These are phyloP conservation scores for Elegia similella DNA, from an alignment of 2,888 invertebrate species.

Conservation along the genomic window DNA sequence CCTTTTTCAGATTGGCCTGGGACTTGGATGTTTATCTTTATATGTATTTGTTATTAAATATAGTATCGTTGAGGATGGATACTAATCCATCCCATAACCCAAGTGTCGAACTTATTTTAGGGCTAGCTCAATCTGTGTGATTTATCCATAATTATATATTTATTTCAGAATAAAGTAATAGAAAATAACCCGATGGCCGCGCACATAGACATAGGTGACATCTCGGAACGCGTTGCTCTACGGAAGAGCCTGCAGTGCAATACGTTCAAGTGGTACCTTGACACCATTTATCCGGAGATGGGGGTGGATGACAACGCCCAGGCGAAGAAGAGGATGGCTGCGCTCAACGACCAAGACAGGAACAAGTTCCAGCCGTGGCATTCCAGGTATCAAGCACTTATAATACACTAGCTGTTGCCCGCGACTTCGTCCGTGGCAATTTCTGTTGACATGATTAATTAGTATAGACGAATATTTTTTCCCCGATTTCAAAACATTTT, in stretches of 20 bases:
- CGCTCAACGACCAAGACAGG: constrained; percentile 80
- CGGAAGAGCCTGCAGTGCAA: constrained; percentile 89
- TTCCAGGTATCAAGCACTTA: constrained; percentile 71
- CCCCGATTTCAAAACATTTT: too few relatives aligned
- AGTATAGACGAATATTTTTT: too few relatives aligned
- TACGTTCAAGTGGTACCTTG: constrained; percentile 93
- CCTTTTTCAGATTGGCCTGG: too few relatives aligned
- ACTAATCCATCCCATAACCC: too few relatives aligned
- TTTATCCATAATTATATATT: background rate
- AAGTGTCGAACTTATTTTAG: too few relatives aligned
- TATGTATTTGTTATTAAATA: too few relatives aligned
- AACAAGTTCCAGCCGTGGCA: constrained; percentile 91
- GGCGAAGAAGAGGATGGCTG: constrained; percentile 80
- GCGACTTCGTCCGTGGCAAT: too few relatives aligned
- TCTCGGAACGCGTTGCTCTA: constrained; percentile 87
- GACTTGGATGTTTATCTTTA: too few relatives aligned
- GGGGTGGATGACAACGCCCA: constrained; percentile 83
- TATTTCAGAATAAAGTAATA: constrained; percentile 88
- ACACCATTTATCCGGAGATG: constrained; percentile 91
- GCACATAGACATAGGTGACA: constrained; percentile 87
- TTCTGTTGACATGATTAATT: too few relatives aligned
- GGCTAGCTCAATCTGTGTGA: too few relatives aligned
- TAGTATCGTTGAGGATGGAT: too few relatives aligned
- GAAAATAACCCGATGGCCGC: constrained; percentile 84
- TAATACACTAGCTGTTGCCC: too few relatives aligned